Evolutionary conservation across 2,797 vertebrate species (phyloP).

Genomic region (Lagocephalus sceleratus): DNA sequence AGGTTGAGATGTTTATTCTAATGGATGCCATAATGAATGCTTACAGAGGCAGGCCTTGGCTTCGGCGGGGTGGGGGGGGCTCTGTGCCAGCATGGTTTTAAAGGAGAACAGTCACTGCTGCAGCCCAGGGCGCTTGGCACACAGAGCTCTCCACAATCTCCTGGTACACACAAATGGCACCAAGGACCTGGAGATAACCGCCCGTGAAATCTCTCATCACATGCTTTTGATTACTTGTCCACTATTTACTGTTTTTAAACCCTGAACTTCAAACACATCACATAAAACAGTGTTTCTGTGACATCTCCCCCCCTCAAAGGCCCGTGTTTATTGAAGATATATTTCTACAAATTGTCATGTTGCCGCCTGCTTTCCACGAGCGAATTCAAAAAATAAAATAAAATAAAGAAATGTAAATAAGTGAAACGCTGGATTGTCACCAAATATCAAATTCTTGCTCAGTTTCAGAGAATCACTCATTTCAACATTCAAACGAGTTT

Average conservation of each 20-base stretch:
- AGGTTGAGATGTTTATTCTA: slow-evolving; percentile 81
- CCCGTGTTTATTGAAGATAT: slow-evolving; percentile 52
- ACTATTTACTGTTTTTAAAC: slow-evolving; percentile 76
- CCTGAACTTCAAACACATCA: slow-evolving; percentile 67
- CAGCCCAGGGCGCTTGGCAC: slow-evolving; percentile 79
- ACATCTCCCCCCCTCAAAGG: slow-evolving; percentile 36
- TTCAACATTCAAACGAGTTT: slow-evolving; percentile 22
- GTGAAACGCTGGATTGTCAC: slow-evolving; percentile 39
- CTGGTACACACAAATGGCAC: slow-evolving; percentile 66
- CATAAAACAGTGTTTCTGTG: slow-evolving; percentile 65
- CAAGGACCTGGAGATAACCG: slow-evolving; percentile 77
- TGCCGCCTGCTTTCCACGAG: slow-evolving; percentile 31
- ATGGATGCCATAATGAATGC: slow-evolving; percentile 81
- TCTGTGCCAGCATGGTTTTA: slow-evolving; percentile 76
- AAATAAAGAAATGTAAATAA: slow-evolving; percentile 16
- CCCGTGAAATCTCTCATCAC: slow-evolving; percentile 77
- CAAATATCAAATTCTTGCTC: slow-evolving; percentile 42
- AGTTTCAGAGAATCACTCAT: slow-evolving; percentile 39
- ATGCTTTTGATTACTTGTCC: slow-evolving; percentile 76
- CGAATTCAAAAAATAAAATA: slow-evolving; percentile 12
- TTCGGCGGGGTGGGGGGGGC: slow-evolving; percentile 63
- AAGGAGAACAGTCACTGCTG: slow-evolving; percentile 66
- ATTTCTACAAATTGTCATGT: slow-evolving; percentile 41
- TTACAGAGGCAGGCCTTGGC: slow-evolving; percentile 70
- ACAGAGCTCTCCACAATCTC: slow-evolving; percentile 68